Evolutionary conservation across 1,140 invertebrate genomes (phyloP), one percentile per base, ranked within the genome.

Genomic region (Uloborus diversus): DNA sequence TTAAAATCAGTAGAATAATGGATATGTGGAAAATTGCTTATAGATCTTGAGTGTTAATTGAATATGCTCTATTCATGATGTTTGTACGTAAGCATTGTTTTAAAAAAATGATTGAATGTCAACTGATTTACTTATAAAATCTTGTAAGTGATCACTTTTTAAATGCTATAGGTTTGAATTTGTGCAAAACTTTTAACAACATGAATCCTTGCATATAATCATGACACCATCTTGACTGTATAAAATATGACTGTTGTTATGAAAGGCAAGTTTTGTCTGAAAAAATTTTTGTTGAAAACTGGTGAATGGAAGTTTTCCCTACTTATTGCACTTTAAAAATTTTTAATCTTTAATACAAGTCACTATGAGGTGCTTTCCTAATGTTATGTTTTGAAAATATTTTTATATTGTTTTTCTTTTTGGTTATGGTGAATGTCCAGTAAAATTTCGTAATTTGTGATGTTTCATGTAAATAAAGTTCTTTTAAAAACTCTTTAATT

Each of bases 381-480:
- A 51, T 27, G 28, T 70, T 70, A 35, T 59, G 51, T 42, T 70
- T 59, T 59, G 23, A 57, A 57, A 33, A 35, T 57, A 70, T 27
- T 57, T 35, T 70, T 42, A 20, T 30, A 59, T 70, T 57, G 20
- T 57, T 70, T 70, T 20, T 27, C 23, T 70, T n/a, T 69, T 59
- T 56, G 20, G 9, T 62, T 57, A 28, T 57, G 68, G 57, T 51
- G n/a, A 17, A 30, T 70, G 68, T 70, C 68, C 53, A 32, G 51
- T 59, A 70, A 70, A 59, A 11, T 56, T 70, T 70, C 53, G 28
- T 70, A 59, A 57, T 59, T 37, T 57, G 68, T 70, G 51, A 70
- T 70, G 68, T 70, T 32, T 57, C 42, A 53, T 70, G 68, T 70
- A 70, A 70, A 70, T 70, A 70, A 70, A 70, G 68, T 59, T 57